phyloP scores from a whole-genome alignment of 2,113 vertebrate species.

The Hippocampus comes region DNA sequence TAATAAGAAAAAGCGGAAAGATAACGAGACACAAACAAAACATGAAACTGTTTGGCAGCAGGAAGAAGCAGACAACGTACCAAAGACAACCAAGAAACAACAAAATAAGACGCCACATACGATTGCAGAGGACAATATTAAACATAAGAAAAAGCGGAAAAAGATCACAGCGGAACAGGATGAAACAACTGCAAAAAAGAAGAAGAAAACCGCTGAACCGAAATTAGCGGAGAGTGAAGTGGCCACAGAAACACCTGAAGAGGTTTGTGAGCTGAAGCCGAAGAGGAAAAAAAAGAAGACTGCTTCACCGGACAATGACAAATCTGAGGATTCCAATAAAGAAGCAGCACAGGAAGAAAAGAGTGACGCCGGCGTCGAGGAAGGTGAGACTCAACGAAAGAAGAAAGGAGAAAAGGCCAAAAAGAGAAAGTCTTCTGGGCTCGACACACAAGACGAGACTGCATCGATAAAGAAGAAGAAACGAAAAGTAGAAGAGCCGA shows the following conservation, averaged over 20 bases:
- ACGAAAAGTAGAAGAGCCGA: not conserved
- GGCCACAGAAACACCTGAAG: not conserved
- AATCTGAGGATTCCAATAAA: not conserved
- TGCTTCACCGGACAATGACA: not conserved
- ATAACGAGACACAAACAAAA: constrained; percentile 11
- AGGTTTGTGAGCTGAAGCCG: not conserved
- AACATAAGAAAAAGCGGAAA: constrained; percentile 39
- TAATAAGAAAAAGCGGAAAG: constrained; percentile 36
- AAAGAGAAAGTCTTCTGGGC: constrained; percentile 16
- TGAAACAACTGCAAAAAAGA: constrained; percentile 7
- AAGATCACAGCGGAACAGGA: constrained; percentile 1
- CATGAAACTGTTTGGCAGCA: not conserved
- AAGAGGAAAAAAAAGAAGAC: constrained; percentile 26
- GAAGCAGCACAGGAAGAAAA: not conserved
- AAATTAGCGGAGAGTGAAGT: constrained; percentile 4
- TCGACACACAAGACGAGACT: constrained; percentile 2
- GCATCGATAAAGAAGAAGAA: constrained; percentile 44
- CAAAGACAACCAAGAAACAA: constrained; percentile 38
- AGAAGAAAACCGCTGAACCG: constrained; percentile 16
- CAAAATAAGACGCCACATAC: constrained; percentile 1
- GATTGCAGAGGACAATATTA: constrained; percentile 5
- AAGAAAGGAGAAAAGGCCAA: constrained; percentile 28
- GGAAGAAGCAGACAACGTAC: not conserved
- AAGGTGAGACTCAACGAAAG: not conserved
- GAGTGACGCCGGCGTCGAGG: not conserved